These are phyloP conservation scores for Aradus depressus DNA, from an alignment of 2,888 invertebrate genomes.

Conservation along the genomic window DNA sequence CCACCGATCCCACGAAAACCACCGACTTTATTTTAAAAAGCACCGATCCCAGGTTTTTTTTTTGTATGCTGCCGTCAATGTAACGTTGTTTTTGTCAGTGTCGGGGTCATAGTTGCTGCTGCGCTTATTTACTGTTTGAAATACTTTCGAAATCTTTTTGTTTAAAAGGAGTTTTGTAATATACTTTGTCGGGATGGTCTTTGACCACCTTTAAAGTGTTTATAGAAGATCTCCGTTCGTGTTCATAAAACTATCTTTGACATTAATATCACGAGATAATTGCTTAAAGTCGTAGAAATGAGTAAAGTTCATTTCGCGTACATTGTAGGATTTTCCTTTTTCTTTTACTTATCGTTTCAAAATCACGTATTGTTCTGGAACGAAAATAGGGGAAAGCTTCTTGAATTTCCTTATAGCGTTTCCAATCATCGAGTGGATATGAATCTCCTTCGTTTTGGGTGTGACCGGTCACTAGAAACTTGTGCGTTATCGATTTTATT, in stretches of 20 bases:
- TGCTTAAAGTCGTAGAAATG: not conserved
- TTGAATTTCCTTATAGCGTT: conserved; percentile 22
- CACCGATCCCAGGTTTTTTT: no score
- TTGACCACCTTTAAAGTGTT: not conserved
- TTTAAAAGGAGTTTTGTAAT: not conserved
- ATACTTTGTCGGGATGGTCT: not conserved
- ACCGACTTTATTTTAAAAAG: no score
- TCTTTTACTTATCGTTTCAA: conserved; percentile 3
- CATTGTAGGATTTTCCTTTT: not conserved
- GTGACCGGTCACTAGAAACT: conserved; percentile 28
- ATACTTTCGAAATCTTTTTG: no score
- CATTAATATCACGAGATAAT: not conserved
- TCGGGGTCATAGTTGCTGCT: no score
- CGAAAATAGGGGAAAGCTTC: conserved; percentile 26
- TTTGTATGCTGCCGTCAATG: no score
- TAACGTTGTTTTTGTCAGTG: no score
- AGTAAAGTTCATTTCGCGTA: not conserved
- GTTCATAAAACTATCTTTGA: not conserved
- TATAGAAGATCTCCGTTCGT: not conserved
- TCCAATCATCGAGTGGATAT: conserved; percentile 27
- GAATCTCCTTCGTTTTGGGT: conserved; percentile 29
- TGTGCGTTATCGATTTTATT: conserved; percentile 26
- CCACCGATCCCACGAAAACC: no score
- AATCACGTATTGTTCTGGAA: not conserved
- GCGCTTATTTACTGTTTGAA: no score